Evolutionary conservation across 2,888 invertebrate genomes (phyloP).

Genomic region (Agapostemon virescens): DNA sequence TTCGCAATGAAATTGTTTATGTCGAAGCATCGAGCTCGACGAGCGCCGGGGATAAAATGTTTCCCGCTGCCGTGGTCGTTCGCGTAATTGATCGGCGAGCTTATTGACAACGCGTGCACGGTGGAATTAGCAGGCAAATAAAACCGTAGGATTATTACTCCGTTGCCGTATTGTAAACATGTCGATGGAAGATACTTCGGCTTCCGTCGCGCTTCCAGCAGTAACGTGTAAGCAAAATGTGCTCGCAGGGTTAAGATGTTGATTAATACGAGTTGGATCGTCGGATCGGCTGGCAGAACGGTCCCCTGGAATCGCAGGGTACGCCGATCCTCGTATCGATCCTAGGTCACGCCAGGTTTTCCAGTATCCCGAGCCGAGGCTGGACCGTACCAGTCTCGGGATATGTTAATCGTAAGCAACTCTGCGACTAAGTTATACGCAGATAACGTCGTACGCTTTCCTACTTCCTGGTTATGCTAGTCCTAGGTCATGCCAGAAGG

Average conservation of each 20-base stretch:
- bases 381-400: neutral
- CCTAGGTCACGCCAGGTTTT: neutral
- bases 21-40: neutral
- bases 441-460: slow-evolving; percentile 34
- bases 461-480: slow-evolving; percentile 50
- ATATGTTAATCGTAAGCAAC: slow-evolving; percentile 51
- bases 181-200: neutral
- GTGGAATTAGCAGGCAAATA: too few species aligned
- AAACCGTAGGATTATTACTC: neutral
- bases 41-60: neutral
- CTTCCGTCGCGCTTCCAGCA: neutral
- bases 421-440: slow-evolving; percentile 38
- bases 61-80: neutral
- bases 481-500: slow-evolving; percentile 35
- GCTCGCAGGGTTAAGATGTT: neutral
- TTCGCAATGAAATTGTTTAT: neutral
- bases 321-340: slow-evolving; percentile 10
- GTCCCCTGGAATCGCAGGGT: neutral
- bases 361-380: neutral
- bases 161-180: neutral
- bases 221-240: neutral
- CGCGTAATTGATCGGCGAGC: neutral
- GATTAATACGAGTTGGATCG: neutral
- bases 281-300: neutral
- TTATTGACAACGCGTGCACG: neutral